Base-by-base conservation (phyloP, 1,140 invertebrate species). In the Samia ricini region DNA sequence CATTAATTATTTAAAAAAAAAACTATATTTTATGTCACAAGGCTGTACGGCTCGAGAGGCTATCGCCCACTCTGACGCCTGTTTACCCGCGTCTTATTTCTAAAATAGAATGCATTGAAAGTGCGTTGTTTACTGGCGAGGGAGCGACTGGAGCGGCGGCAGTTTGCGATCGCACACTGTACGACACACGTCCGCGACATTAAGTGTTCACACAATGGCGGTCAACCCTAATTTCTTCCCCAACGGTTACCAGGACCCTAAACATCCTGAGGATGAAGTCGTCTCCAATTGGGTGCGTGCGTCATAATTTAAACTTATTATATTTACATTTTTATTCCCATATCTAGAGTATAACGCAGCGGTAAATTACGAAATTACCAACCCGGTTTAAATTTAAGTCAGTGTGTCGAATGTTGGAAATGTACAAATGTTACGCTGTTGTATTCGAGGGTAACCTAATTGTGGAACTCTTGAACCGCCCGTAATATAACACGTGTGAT, bases 61-160 rank as follows among this genome's bases (percentile, higher is more conserved):
- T 83, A 60, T 74, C 83, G 84, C 87, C 85, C 81, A 85, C 84
- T 76, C 73, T 58, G 63, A 74, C 76, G 72, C 68, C 74, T 77
- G 76, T 79, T 85, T 85, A 83, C 81, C 81, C 81, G 81, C 85
- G n/a, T n/a, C 81, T 83, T 88, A 86, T 85, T 88, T 83, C 88
- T 83, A 85, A 88, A 90, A 90, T 90, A 90, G 88, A 90, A 76
- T 90, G 88, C 83, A 88, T 86, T 76, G 81, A 80, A 88, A 84
- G 79, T 74, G 74, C 72, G 76, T 81, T 85, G 84, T 86, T 88
- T 88, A 83, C 83, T 72, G 66, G 71, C 56, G 74, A 76, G 79
- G 78, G 70, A 81, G 65, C 77, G 74, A 61, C 85, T 90, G 83
- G 82, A 90, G 79, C 74, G 75, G 78, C 84, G n/a, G 4, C 33